A percentile compares a stretch with the other conserved stretches of the same genome.
Conservation (phyloP, 2,888 invertebrate genomes). For the Dolichomitus sp. region DNA sequence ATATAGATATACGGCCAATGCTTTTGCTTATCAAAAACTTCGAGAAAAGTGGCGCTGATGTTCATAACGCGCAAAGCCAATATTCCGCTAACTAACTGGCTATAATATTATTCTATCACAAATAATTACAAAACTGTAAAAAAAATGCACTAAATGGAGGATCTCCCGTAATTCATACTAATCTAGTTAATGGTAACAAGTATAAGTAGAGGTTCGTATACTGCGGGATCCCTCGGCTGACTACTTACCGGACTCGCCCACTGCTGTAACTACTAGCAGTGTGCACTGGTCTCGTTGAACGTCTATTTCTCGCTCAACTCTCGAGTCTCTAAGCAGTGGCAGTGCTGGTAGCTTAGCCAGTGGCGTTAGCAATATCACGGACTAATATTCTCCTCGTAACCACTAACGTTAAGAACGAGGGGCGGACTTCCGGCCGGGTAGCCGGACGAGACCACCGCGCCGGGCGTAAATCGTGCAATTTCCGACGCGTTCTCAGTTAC, state of each 20-base stretch:
- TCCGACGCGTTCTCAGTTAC: slow-evolving; percentile 61
- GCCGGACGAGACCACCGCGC: slow-evolving; percentile 63
- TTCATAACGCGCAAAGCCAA: too few species aligned
- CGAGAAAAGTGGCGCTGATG: too few species aligned
- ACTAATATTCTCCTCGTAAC: slow-evolving; percentile 69
- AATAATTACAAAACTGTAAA: neutral
- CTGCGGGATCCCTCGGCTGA: slow-evolving; percentile 41
- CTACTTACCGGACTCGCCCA: slow-evolving; percentile 56
- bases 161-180: neutral
- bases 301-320: slow-evolving; percentile 51
- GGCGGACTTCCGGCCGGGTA: slow-evolving; percentile 64
- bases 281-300: slow-evolving; percentile 41
- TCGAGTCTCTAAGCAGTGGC: slow-evolving; percentile 33
- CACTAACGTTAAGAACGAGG: slow-evolving; percentile 64
- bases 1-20: too few species aligned
- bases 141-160: neutral
- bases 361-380: slow-evolving; percentile 64
- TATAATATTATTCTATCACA: neutral
- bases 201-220: slow-evolving; percentile 17
- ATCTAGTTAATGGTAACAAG: slow-evolving; percentile 7
- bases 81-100: too few species aligned
- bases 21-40: too few species aligned
- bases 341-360: slow-evolving; percentile 25
- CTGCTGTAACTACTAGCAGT: slow-evolving; percentile 44
- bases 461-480: slow-evolving; percentile 67